Percentiles rank a stretch among this genome's conserved stretches.
These are phyloP conservation scores for Ophion obscuratus DNA, from an alignment of 2,888 invertebrate species.

Conservation along the genomic window DNA sequence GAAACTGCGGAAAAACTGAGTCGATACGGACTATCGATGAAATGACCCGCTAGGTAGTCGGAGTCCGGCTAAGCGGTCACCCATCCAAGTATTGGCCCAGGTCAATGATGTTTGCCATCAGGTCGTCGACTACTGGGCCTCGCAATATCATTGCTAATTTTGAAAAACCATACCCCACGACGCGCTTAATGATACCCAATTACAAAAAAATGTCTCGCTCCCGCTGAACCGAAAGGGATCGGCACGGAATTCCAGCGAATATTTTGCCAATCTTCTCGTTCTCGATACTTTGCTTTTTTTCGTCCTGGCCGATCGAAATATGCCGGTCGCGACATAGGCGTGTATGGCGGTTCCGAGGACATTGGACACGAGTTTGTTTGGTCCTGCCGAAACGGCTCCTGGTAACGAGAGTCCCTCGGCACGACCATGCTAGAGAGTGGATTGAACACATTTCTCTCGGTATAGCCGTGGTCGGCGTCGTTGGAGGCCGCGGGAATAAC, in stretches of 20 bases:
- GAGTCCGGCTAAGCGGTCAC: too few species aligned
- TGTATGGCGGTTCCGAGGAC: conserved; percentile 12
- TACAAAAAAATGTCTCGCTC: not conserved
- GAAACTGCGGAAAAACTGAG: too few species aligned
- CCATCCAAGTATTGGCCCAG: too few species aligned
- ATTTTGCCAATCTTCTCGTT: not conserved
- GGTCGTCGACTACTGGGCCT: too few species aligned
- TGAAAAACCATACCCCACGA: too few species aligned
- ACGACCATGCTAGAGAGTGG: conserved; percentile 9
- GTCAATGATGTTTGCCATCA: too few species aligned
- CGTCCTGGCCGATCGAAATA: conserved; percentile 20
- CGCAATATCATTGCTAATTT: too few species aligned
- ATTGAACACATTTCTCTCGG: conserved; percentile 22
- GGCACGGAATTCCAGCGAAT: not conserved
- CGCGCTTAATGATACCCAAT: not conserved
- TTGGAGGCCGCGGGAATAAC: conserved; percentile 72
- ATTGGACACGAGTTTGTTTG: conserved; percentile 58
- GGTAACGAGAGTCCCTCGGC: conserved; percentile 61
- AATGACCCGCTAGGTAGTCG: too few species aligned
- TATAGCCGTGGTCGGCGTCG: conserved; percentile 69
- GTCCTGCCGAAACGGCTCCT: conserved; percentile 64
- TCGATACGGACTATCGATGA: too few species aligned
- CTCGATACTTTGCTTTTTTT: conserved; percentile 20
- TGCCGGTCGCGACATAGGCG: conserved; percentile 33
- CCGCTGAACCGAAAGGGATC: not conserved